A percentile compares a stretch with the other conserved stretches of the same genome.
Evolutionary conservation across 2,113 vertebrate species (phyloP).

Genomic region (Motacilla alba): DNA sequence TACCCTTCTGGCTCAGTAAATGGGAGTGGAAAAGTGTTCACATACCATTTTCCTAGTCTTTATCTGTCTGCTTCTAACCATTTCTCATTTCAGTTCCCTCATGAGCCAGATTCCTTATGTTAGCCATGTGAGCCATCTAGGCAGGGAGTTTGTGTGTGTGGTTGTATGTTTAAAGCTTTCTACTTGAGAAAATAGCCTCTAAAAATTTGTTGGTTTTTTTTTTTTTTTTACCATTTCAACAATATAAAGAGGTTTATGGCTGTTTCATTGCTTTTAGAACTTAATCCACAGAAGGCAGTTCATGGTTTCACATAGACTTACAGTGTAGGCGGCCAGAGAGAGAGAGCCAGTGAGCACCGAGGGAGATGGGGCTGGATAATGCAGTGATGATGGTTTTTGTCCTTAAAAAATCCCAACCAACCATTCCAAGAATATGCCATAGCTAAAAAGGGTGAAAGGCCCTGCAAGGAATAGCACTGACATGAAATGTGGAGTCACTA

Average conservation of each 20-base stretch:
- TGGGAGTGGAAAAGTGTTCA: not conserved
- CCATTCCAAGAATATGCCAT: not conserved
- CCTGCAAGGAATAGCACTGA: not conserved
- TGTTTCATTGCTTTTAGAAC: not conserved
- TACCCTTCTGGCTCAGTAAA: not conserved
- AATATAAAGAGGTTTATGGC: not conserved
- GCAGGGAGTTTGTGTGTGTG: accelerated
- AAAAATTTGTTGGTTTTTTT: not conserved
- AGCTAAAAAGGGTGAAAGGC: not conserved
- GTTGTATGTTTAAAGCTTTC: not conserved
- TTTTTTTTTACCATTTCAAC: not conserved
- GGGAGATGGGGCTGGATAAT: not conserved
- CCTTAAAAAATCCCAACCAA: not conserved
- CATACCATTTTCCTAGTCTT: not conserved
- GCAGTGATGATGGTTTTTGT: not conserved
- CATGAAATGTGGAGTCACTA: not conserved
- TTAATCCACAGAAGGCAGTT: not conserved
- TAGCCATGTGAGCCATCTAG: not conserved
- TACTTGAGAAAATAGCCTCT: not conserved
- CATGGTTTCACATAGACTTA: not conserved
- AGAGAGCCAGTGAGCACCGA: not conserved
- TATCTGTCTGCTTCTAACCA: not conserved
- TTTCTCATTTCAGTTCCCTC: not conserved
- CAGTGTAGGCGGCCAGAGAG: accelerated
- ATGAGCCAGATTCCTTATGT: not conserved